These are phyloP conservation scores for Gymnoscopelus braueri DNA, from an alignment of 2,797 vertebrate genomes.

Conservation along the genomic window DNA sequence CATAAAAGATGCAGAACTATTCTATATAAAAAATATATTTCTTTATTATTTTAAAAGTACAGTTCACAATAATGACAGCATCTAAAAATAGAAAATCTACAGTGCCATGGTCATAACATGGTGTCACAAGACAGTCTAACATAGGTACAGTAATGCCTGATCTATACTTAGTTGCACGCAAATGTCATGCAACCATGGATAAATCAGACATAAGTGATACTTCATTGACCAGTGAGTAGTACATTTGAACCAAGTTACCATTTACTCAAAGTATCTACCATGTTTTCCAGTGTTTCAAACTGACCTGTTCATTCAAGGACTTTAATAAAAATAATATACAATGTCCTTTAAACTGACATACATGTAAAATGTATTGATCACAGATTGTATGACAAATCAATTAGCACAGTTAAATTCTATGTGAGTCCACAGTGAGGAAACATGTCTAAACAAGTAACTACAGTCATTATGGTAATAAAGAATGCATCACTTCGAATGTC, in stretches of 20 bases:
- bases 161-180: too few relatives aligned
- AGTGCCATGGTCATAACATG: not conserved
- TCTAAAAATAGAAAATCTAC: not conserved
- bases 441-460: not conserved
- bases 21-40: constrained; percentile 10
- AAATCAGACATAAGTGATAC: not conserved
- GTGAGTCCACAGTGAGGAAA: not conserved
- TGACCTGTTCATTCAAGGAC: constrained; percentile 19
- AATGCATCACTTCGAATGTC: too few relatives aligned
- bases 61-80: not conserved
- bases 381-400: not conserved
- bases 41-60: constrained; percentile 29
- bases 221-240: not conserved
- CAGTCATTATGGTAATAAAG: too few relatives aligned
- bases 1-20: not conserved
- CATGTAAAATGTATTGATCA: not conserved
- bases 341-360: not conserved
- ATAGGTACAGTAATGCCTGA: not conserved
- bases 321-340: constrained; percentile 2
- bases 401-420: too few relatives aligned
- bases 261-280: not conserved
- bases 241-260: too few relatives aligned
- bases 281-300: constrained; percentile 33
- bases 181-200: too few relatives aligned
- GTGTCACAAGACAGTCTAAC: not conserved